Base-by-base conservation (phyloP, 2,888 invertebrate species). In the Caenorhabditis sp. region DNA sequence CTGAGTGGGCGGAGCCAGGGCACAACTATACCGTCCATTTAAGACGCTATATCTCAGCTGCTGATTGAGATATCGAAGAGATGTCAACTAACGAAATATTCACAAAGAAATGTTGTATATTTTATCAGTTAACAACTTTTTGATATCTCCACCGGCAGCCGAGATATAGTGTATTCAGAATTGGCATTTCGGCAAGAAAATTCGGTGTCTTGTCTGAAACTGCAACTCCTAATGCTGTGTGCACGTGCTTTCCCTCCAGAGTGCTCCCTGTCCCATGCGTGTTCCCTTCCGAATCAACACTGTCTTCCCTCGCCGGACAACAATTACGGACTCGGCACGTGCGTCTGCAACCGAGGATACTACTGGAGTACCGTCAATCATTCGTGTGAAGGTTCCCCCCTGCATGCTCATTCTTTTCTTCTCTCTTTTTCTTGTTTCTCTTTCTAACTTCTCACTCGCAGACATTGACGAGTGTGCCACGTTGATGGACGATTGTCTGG, bases 251-350 rank as follows among this genome's bases (percentile, higher is more conserved):
- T 27, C 11, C 17, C 45, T 41, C 22, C 63, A 59, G 74, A 74
- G 48, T 74, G 74, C 37, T 74, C 73, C 32, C 59, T 68, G 22
- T 50, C 55, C 45, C 56, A 65, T n/a, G 61, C 74, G 1, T 74
- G 74, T 26, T 65, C 45, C 8, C 52, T 30, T 52, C 65, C 76
- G 11, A 73, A 81, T 15, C 78, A 80, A 22, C 78, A 82, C 56
- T 82, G 81, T 32, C 70, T 83, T 24, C 94, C 94, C 88, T 90
- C 92, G 78, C 68, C 59, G 26, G 59, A 52, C 32, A 94, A 94
- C 88, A 92, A 92, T 0, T 90, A 91, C 8, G 94, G 93, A 0
- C 93, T 93, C 0, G 94, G 92, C 87, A 90, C 90, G 17, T 94
- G 94, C 86, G 89, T 90, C 20, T 94, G 93, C 88, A 92, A 92